A percentile compares a stretch with the other conserved stretches of the same genome.
phyloP scores from a whole-genome alignment of 2,113 vertebrate genomes.

The Andinoacara biseriatus region DNA sequence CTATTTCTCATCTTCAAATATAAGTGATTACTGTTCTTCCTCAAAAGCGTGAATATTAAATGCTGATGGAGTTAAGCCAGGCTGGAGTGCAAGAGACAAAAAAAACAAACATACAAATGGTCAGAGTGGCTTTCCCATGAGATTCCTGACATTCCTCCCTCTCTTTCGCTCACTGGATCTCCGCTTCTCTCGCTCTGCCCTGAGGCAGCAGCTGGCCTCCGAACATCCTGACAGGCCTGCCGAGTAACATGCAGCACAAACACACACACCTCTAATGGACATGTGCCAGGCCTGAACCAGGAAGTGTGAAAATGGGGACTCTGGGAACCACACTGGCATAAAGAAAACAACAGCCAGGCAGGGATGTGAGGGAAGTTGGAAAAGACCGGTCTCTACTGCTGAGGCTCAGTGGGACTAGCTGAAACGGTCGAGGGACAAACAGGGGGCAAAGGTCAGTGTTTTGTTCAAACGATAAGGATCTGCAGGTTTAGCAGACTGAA shows the following conservation, averaged over 20 bases:
- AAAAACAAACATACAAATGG: conserved; percentile 48
- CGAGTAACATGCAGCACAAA: conserved; percentile 28
- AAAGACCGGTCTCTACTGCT: conserved; percentile 49
- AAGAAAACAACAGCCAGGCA: background rate
- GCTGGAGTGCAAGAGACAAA: conserved; percentile 13
- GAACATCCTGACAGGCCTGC: conserved; percentile 63
- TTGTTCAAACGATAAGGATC: conserved; percentile 60
- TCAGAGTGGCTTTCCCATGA: conserved; percentile 50
- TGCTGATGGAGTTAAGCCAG: background rate
- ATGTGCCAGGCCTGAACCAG: conserved; percentile 37
- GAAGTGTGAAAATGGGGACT: conserved; percentile 51
- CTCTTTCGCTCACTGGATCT: conserved; percentile 44
- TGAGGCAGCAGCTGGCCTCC: conserved; percentile 67
- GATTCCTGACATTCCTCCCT: conserved; percentile 77
- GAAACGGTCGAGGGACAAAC: background rate
- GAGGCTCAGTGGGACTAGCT: conserved; percentile 15
- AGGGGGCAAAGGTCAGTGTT: conserved; percentile 40
- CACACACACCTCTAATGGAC: conserved; percentile 26
- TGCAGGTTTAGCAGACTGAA: conserved; percentile 32
- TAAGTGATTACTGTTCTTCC: background rate
- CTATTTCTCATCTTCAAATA: too few species aligned
- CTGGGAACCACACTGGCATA: conserved; percentile 36
- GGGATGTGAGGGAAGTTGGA: conserved; percentile 16
- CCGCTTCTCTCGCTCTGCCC: conserved; percentile 43
- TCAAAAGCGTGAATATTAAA: background rate